A percentile compares a stretch with the other conserved stretches of the same genome.
phyloP scores from a whole-genome alignment of 1,140 invertebrate genomes.

The Copidosoma floridanum region DNA sequence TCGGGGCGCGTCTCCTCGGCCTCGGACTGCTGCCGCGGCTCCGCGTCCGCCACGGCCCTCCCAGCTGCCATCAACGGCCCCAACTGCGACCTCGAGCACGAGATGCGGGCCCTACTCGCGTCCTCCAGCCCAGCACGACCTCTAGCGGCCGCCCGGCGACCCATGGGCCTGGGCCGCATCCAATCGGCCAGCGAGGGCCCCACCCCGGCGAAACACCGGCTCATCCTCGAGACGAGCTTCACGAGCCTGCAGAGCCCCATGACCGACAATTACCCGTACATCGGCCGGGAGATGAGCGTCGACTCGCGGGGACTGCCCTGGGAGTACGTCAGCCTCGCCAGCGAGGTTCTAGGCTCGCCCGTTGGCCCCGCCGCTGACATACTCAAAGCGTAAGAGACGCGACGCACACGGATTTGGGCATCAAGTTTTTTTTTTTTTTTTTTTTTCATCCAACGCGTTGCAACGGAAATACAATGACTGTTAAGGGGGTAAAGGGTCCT shows the following conservation, averaged over 20 bases:
- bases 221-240: slow-evolving; percentile 76
- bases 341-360: no score
- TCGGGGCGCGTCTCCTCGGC: slow-evolving; percentile 42
- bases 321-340: slow-evolving; percentile 52
- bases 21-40: slow-evolving; percentile 21
- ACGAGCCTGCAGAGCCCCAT: slow-evolving; percentile 63
- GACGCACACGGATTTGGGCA: no score
- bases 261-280: slow-evolving; percentile 46
- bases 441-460: no score
- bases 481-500: no score
- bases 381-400: slow-evolving; percentile 24
- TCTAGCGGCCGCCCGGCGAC: background rate
- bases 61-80: background rate
- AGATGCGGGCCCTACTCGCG: slow-evolving; percentile 51
- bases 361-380: no score
- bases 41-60: background rate
- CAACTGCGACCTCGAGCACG: slow-evolving; percentile 47
- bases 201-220: slow-evolving; percentile 58
- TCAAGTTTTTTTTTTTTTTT: no score
- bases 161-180: background rate
- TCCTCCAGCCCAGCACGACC: slow-evolving; percentile 38
- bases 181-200: slow-evolving; percentile 44
- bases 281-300: slow-evolving; percentile 49
- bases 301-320: slow-evolving; percentile 51
- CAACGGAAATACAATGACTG: no score